Conservation (phyloP, 2,888 invertebrate genomes). For the Mesorhabditis spiculigera region DNA sequence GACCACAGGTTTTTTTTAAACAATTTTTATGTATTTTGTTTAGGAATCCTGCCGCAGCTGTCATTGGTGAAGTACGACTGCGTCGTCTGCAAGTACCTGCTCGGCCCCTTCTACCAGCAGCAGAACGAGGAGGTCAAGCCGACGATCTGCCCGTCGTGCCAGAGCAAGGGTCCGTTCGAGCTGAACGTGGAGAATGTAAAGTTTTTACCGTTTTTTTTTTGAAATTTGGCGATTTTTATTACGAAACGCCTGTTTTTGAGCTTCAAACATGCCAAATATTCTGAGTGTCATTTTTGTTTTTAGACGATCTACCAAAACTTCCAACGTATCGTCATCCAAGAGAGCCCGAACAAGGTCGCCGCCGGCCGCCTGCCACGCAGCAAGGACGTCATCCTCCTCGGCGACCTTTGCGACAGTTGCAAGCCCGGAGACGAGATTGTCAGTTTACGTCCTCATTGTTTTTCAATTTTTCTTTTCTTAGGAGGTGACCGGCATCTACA, state of each 20-base stretch:
- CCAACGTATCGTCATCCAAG: slow-evolving; percentile 93
- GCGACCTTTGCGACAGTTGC: slow-evolving; percentile 91
- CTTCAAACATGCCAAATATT: not conserved
- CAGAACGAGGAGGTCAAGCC: slow-evolving; percentile 82
- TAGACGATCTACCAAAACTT: slow-evolving; percentile 97
- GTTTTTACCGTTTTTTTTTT: not conserved
- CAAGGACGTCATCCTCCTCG: slow-evolving; percentile 88
- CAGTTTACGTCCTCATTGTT: slow-evolving; percentile 29
- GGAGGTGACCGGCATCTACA: slow-evolving; percentile 79
- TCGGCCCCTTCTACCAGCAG: slow-evolving; percentile 89
- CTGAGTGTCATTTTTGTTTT: slow-evolving; percentile 27
- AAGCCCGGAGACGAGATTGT: slow-evolving; percentile 97
- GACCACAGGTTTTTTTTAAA: slow-evolving; percentile 70
- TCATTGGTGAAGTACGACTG: slow-evolving; percentile 95
- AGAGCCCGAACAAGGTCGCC: slow-evolving; percentile 95
- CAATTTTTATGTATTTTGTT: slow-evolving; percentile 1
- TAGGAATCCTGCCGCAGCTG: slow-evolving; percentile 83
- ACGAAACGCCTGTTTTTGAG: not conserved
- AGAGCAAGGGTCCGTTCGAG: slow-evolving; percentile 89
- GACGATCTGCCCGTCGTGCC: slow-evolving; percentile 95
- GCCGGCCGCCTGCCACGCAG: slow-evolving; percentile 94
- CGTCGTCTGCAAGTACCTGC: slow-evolving; percentile 84
- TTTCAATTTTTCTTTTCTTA: slow-evolving; percentile 37
- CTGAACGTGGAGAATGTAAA: slow-evolving; percentile 84
- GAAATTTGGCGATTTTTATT: not conserved